These are phyloP conservation scores for Zingel zingel DNA, from an alignment of 2,113 vertebrate genomes.

Conservation along the genomic window DNA sequence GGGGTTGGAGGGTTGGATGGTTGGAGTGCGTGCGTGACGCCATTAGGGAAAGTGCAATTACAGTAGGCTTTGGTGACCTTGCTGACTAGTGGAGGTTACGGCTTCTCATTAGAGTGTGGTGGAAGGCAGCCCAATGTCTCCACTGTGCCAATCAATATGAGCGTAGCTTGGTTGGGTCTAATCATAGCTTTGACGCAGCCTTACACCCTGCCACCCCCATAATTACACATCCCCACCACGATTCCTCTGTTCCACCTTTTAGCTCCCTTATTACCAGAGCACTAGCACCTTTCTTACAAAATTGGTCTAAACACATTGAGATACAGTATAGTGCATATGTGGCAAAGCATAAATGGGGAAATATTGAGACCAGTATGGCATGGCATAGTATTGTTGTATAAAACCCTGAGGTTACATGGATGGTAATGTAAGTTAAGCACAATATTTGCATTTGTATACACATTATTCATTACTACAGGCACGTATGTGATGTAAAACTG, in stretches of 20 bases:
- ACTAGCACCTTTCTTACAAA: constrained; percentile 30
- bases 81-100: constrained; percentile 88
- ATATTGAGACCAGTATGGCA: neutral
- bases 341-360: neutral
- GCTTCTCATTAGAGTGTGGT: constrained; percentile 88
- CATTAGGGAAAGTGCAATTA: constrained; percentile 90
- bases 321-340: neutral
- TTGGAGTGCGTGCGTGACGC: constrained; percentile 85
- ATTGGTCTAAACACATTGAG: constrained; percentile 4
- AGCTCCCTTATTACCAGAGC: constrained; percentile 59
- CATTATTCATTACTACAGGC: neutral
- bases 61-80: constrained; percentile 88
- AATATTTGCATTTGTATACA: neutral
- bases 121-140: constrained; percentile 88
- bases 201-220: constrained; percentile 63
- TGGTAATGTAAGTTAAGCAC: neutral
- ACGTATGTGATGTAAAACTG: neutral
- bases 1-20: constrained; percentile 81
- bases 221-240: constrained; percentile 56
- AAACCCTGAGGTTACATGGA: neutral
- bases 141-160: constrained; percentile 88
- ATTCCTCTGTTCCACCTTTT: constrained; percentile 62
- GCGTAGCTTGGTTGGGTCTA: constrained; percentile 83
- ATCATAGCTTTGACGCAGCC: constrained; percentile 84
- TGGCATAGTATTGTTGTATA: neutral